Evolutionary conservation across 64 coral and sea anemone species (phyloP).

Genomic region (Dendronephthya gigantea): DNA sequence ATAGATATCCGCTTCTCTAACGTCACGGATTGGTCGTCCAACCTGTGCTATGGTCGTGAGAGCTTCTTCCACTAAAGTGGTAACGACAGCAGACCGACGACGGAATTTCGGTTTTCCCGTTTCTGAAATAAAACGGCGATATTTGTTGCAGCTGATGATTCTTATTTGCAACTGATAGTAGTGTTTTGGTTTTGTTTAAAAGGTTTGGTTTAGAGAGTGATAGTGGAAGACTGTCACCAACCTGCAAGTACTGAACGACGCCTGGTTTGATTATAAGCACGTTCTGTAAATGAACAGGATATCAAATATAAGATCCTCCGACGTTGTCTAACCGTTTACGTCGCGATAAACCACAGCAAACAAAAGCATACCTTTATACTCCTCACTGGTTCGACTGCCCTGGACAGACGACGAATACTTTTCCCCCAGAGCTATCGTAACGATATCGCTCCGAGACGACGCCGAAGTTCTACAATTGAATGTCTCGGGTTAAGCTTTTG

Average conservation of each 20-base stretch:
- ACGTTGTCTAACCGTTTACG: background rate
- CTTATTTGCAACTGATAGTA: no score
- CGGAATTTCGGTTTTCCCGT: background rate
- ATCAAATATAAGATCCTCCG: background rate
- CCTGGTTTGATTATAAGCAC: background rate
- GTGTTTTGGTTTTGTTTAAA: no score
- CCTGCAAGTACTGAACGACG: background rate
- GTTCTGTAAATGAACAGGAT: background rate
- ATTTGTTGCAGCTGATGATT: no score
- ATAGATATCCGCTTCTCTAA: constrained; percentile 13
- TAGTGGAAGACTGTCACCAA: no score
- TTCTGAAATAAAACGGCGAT: background rate
- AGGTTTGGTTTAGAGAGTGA: no score
- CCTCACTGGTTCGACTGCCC: background rate
- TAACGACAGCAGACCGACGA: background rate
- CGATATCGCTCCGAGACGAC: background rate
- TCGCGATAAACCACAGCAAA: background rate
- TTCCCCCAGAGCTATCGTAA: background rate
- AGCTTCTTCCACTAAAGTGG: background rate
- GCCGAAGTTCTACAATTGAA: background rate
- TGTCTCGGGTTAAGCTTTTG: no score
- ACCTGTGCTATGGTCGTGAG: background rate
- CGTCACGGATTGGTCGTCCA: background rate
- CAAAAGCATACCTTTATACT: background rate
- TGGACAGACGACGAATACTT: background rate